A percentile compares a stretch with the other conserved stretches of the same genome.
Conservation (phyloP, 2,888 invertebrate genomes). For the Spisula solida region DNA sequence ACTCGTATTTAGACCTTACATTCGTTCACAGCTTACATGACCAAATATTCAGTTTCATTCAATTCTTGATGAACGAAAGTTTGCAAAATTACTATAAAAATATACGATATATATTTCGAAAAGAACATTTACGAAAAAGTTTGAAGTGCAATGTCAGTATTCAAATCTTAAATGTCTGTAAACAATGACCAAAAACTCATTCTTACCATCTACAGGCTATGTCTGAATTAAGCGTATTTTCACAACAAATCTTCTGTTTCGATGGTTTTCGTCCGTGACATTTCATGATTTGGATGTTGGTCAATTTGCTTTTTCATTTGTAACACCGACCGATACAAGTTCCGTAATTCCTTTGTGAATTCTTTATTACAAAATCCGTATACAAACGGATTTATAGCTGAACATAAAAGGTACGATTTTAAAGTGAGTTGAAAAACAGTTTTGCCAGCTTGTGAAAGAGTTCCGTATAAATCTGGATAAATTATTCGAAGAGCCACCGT, state of each 20-base stretch:
- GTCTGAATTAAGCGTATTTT: not conserved
- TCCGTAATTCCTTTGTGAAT: slow-evolving; percentile 24
- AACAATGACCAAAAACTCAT: too few species aligned
- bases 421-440: slow-evolving; percentile 31
- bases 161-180: too few species aligned
- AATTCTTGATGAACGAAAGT: too few species aligned
- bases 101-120: too few species aligned
- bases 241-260: slow-evolving; percentile 31
- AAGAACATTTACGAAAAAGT: too few species aligned
- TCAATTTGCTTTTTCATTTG: not conserved
- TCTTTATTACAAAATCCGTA: slow-evolving; percentile 54
- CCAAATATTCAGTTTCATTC: too few species aligned
- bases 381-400: slow-evolving; percentile 48
- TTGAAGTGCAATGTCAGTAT: too few species aligned
- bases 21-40: too few species aligned
- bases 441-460: slow-evolving; percentile 31
- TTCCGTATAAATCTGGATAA: slow-evolving; percentile 24
- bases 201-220: too few species aligned
- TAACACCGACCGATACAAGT: not conserved
- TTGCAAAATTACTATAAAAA: too few species aligned
- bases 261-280: slow-evolving; percentile 10
- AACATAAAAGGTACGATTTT: slow-evolving; percentile 44
- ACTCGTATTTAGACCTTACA: too few species aligned
- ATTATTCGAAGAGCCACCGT: slow-evolving; percentile 27
- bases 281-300: not conserved